Percentiles rank a stretch among this genome's conserved stretches.
Conservation (phyloP, 2,888 invertebrate genomes). For the Drosophila setosimentum region DNA sequence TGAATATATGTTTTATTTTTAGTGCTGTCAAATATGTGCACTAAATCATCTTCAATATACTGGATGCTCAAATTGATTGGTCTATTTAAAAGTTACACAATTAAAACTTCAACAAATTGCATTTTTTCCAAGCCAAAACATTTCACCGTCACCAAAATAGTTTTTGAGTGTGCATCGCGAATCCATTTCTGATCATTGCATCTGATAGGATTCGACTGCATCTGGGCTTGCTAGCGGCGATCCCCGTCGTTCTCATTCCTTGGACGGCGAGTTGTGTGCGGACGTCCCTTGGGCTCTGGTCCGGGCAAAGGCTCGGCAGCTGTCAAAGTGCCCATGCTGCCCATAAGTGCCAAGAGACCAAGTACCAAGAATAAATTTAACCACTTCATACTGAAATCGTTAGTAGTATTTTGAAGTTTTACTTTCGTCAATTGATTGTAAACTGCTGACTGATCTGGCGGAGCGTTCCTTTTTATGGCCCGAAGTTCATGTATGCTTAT, state of each 20-base stretch:
- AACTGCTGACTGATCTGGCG: conserved; percentile 48
- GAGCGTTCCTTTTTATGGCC: conserved; percentile 53
- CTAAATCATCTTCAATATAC: not conserved
- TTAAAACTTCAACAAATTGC: conserved; percentile 80
- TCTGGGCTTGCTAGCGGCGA: conserved; percentile 71
- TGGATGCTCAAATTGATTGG: not conserved
- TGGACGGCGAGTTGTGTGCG: conserved; percentile 81
- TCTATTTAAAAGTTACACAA: conserved; percentile 51
- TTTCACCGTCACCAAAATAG: conserved; percentile 70
- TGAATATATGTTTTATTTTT: not conserved
- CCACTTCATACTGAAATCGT: conserved; percentile 78
- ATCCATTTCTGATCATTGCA: conserved; percentile 49
- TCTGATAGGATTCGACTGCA: conserved; percentile 10
- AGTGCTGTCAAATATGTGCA: not conserved
- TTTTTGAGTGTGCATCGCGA: conserved; percentile 33
- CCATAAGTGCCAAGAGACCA: conserved; percentile 78
- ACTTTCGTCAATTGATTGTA: conserved; percentile 16
- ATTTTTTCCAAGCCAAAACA: conserved; percentile 73
- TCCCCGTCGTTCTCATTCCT: conserved; percentile 67
- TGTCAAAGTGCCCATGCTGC: conserved; percentile 71
- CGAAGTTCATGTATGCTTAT: conserved; percentile 17
- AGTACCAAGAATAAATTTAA: conserved; percentile 78
- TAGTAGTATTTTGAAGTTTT: conserved; percentile 7
- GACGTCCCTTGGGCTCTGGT: conserved; percentile 82
- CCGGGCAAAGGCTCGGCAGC: conserved; percentile 74